Conservation (phyloP, 2,113 vertebrate species). For the Lathamus discolor region DNA sequence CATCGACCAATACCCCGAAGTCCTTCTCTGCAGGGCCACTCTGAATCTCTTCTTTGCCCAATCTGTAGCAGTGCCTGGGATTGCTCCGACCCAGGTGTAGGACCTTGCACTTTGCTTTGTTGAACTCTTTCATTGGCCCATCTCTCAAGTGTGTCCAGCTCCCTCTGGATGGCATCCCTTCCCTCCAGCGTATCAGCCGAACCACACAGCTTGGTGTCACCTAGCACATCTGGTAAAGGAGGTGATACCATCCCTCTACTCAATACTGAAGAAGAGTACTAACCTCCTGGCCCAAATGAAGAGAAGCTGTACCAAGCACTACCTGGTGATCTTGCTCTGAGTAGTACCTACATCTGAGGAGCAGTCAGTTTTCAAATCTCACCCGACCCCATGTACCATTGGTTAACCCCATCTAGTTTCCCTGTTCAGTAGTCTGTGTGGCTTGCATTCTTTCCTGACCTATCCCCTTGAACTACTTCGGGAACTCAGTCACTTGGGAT, state of each 20-base stretch:
- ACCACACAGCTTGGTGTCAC: neutral
- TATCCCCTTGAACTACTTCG: fast-evolving
- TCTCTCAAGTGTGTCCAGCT: too few species aligned
- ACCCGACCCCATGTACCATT: fast-evolving
- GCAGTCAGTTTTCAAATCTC: neutral
- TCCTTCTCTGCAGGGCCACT: too few species aligned
- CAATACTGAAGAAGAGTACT: neutral
- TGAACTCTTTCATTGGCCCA: too few species aligned
- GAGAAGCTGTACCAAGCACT: neutral
- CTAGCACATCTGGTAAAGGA: neutral
- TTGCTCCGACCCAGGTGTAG: too few species aligned
- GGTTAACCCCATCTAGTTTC: neutral
- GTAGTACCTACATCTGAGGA: neutral
- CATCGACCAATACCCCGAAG: too few species aligned
- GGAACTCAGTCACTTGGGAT: neutral
- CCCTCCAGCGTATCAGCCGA: neutral
- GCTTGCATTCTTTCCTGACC: neutral
- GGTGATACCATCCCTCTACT: neutral
- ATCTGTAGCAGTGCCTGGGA: too few species aligned
- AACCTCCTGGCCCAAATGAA: neutral
- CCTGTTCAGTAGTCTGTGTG: neutral
- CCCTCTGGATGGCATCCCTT: neutral
- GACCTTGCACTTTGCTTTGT: too few species aligned
- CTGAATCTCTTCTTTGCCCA: too few species aligned
- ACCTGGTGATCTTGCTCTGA: neutral